Percentiles rank a stretch among this genome's conserved stretches.
These are phyloP conservation scores for Ylistrum balloti DNA, from an alignment of 1,140 invertebrate genomes.

Conservation along the genomic window DNA sequence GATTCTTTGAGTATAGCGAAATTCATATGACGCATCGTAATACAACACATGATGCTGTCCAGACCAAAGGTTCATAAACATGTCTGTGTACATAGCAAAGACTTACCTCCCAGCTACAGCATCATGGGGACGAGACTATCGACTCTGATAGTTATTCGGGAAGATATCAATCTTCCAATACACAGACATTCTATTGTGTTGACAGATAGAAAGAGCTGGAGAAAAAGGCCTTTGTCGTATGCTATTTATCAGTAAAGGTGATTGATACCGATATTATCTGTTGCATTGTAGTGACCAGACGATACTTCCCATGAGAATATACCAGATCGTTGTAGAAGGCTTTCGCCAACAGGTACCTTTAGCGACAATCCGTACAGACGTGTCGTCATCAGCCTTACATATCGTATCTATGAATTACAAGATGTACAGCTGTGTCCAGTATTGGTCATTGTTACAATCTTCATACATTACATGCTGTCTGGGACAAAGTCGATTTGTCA, in stretches of 20 bases:
- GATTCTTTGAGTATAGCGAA: neutral
- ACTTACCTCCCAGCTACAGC: neutral
- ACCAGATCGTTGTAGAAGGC: neutral
- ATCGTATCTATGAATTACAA: neutral
- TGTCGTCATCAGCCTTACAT: too few species aligned
- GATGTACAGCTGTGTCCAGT: conserved; percentile 14
- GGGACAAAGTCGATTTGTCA: too few species aligned
- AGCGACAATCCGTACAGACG: too few species aligned
- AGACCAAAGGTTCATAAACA: neutral
- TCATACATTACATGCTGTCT: too few species aligned
- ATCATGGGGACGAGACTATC: neutral
- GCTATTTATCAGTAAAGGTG: neutral
- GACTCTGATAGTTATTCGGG: neutral
- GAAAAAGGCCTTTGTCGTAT: neutral
- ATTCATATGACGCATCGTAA: neutral
- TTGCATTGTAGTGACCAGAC: neutral
- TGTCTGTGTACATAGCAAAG: neutral
- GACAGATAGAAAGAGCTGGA: neutral
- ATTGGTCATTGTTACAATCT: too few species aligned
- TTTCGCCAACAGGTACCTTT: too few species aligned
- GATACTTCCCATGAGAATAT: neutral
- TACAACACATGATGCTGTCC: too few species aligned
- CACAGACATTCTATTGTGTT: neutral
- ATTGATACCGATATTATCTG: conserved; percentile 25
- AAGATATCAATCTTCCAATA: neutral